Percentiles rank a stretch among this genome's conserved stretches.
These are phyloP conservation scores for Idaea straminata DNA, from an alignment of 2,888 invertebrate genomes.

Conservation along the genomic window DNA sequence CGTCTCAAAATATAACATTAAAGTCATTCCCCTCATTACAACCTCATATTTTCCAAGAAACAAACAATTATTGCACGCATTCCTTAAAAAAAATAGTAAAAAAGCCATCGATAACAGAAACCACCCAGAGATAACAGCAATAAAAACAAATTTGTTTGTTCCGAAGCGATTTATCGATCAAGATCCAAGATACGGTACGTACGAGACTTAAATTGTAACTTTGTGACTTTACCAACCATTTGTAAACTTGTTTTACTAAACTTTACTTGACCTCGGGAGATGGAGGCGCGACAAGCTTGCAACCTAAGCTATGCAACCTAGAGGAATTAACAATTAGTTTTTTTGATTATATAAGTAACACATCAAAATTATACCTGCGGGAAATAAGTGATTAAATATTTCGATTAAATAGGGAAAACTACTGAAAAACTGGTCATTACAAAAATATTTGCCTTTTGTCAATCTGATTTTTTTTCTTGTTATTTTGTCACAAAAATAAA, in stretches of 20 bases:
- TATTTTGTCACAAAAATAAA: too few species aligned
- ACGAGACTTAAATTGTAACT: constrained; percentile 44
- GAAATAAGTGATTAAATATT: too few species aligned
- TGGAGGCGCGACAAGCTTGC: background rate
- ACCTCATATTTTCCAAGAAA: background rate
- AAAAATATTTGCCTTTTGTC: too few species aligned
- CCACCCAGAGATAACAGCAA: constrained; percentile 74
- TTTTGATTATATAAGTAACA: too few species aligned
- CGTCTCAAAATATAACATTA: background rate
- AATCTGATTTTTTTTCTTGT: too few species aligned
- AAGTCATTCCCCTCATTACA: constrained; percentile 1
- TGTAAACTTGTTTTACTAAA: background rate
- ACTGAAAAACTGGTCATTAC: too few species aligned
- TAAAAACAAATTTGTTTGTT: constrained; percentile 71
- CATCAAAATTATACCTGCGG: too few species aligned
- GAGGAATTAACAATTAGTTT: too few species aligned
- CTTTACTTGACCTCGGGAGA: background rate
- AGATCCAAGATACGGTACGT: constrained; percentile 60
- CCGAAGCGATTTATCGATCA: constrained; percentile 68
- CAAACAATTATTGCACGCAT: background rate
- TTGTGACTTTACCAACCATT: constrained; percentile 12
- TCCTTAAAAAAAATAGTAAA: background rate
- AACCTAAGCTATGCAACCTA: background rate
- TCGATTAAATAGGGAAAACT: too few species aligned
- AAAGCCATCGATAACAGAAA: constrained; percentile 49